Evolutionary conservation across 2,888 invertebrate species (phyloP).

Genomic region (Harpalus rufipes): DNA sequence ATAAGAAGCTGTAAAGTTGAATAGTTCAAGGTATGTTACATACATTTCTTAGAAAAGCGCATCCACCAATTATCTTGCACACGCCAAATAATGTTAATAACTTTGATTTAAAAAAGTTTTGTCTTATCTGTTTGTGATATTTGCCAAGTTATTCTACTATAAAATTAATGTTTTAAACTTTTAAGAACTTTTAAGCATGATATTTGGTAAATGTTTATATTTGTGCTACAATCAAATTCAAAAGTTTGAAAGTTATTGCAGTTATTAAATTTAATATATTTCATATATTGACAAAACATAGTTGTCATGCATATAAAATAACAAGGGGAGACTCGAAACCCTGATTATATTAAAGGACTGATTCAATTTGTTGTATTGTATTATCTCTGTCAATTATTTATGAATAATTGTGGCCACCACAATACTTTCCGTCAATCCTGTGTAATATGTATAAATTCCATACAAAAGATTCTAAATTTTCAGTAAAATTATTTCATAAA

Average conservation of each 20-base stretch:
- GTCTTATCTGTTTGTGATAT: neutral
- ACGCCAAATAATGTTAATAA: neutral
- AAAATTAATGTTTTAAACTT: too few species aligned
- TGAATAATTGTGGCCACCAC: neutral
- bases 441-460: too few species aligned
- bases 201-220: too few species aligned
- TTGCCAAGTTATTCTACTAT: neutral
- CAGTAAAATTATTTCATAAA: too few species aligned
- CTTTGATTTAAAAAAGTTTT: neutral
- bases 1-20: neutral
- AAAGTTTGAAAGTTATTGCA: neutral
- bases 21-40: neutral
- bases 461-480: too few species aligned
- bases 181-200: too few species aligned
- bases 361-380: neutral
- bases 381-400: neutral
- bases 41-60: neutral
- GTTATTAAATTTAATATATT: neutral
- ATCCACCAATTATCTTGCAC: neutral
- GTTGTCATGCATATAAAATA: neutral
- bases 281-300: neutral
- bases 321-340: neutral
- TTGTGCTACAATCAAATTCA: too few species aligned
- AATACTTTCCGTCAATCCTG: too few species aligned
- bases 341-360: neutral